Evolutionary conservation across 1,140 invertebrate species (phyloP).

Genomic region (Cyclargus thomasi): DNA sequence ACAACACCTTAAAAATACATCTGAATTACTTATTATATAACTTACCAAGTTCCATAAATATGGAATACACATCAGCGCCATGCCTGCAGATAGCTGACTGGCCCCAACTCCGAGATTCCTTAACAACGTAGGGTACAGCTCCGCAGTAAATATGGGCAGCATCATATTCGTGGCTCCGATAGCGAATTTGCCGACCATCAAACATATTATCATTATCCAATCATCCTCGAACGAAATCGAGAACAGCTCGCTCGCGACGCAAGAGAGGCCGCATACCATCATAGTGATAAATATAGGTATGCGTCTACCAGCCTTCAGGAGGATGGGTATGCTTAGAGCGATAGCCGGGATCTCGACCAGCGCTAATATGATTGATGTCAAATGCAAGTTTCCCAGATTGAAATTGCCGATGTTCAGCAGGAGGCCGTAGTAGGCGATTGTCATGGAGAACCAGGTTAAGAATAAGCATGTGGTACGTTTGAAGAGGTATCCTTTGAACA

Average conservation of each 20-base stretch:
- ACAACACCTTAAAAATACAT: too few relatives aligned
- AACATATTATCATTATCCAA: constrained; percentile 78
- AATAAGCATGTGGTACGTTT: constrained; percentile 81
- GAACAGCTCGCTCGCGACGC: constrained; percentile 76
- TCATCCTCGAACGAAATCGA: constrained; percentile 67
- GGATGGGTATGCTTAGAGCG: constrained; percentile 81
- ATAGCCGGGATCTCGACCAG: constrained; percentile 84
- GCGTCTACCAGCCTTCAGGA: constrained; percentile 81
- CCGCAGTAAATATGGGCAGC: constrained; percentile 83
- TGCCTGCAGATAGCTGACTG: constrained; percentile 81
- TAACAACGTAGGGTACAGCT: constrained; percentile 83
- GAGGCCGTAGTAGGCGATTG: constrained; percentile 83
- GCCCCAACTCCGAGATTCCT: constrained; percentile 84
- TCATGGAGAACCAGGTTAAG: constrained; percentile 83
- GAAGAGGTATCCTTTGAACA: constrained; percentile 78
- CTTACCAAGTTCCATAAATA: constrained; percentile 83
- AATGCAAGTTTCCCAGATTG: constrained; percentile 81
- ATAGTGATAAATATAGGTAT: constrained; percentile 80
- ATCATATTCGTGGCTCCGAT: constrained; percentile 83
- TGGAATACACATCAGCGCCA: constrained; percentile 82
- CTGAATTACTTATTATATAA: too few relatives aligned
- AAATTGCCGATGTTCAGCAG: constrained; percentile 83
- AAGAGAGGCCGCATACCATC: constrained; percentile 79
- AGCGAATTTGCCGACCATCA: constrained; percentile 82
- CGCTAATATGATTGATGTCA: constrained; percentile 81